Base-by-base conservation (phyloP, 2,113 vertebrate genomes). In the Campylorhamphus procurvoides region DNA sequence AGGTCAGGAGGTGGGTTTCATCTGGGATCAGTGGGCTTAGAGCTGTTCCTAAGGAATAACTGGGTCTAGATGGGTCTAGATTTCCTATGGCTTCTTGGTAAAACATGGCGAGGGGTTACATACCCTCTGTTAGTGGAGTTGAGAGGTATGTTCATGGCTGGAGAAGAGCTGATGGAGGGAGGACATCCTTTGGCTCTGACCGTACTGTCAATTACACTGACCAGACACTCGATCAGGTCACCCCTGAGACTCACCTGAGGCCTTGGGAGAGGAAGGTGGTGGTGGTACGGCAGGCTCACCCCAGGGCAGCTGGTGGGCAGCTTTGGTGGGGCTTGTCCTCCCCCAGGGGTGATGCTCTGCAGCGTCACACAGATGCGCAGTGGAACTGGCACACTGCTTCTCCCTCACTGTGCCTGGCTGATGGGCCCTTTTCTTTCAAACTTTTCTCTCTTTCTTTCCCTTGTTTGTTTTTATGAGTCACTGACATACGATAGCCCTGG, bases 201-300 rank as follows among this genome's bases (percentile, higher is more conserved):
- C 4, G 6, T 91, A 42, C 97, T 98, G 97, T 97, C 97, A 98
- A 93, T 98, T 98, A 92, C 97, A 97, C 97, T 97, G 97, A 97
- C 73, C 91, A 74, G 77, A 49, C 44, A 17, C 59, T 63, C 28
- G 18, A 9, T 27, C 11, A 33, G 15, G 18, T 69, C 46, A 35
- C n/a, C 59, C 53, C 33, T 37, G 33, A 62, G 64, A 23, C 44
- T 73, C 52, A 8, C 14, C 67, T 24, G 52, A 72, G 74, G 63
- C 23, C 64, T 63, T n/a, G 31, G 73, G 67, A 74, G 28, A 37
- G 22, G 47, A 33, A 47, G 37, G 5, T n/a, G 46, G 18, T 68
- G 53, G 27, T 25, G 28, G 17, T 62, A 72, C 67, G 55, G 27
- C 71, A 73, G 24, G 24, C 60, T 59, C 37, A 10, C 52, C 59